Base-by-base conservation (phyloP, 1,140 invertebrate species). In the Macrostomum lignano region DNA sequence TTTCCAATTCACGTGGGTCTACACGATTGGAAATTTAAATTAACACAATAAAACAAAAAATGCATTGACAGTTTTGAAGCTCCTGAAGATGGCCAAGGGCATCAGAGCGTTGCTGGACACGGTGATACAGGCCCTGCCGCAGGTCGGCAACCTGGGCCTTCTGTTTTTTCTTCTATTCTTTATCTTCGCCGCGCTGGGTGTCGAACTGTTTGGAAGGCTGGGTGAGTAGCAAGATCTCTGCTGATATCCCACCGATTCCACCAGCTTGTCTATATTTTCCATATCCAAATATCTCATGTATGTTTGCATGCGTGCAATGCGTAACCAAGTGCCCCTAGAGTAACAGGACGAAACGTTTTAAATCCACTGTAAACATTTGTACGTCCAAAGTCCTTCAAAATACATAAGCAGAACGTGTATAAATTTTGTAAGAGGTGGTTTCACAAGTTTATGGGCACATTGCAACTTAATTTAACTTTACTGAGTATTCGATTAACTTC, bases 21-120 rank as follows among this genome's bases (percentile, higher is more conserved):
- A 9, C 13, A n/a, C 13, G 9, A n/a, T 24, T 9, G 13, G 13
- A 24, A 24, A 24, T 9, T 24, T 24, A 24, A 24, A 24, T 24
- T 24, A 9, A 24, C 9, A n/a, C 9, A 24, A 24, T n/a, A 24
- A 24, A 24, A 9, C 23, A n/a, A 24, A 24, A n/a, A 24, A 24
- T 9, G n/a, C 9, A 24, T 9, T 24, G 9, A 24, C 23, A 73
- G 91, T 98, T n/a, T 54, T 98, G 31, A 98, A 98, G 55, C 60
- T 98, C 22, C 56, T 98, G 21, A 98, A 98, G 61, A 98, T 98
- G 88, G 91, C 91, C 0, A 94, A 94, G 55, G 88, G 88, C 2
- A 98, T 98, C 42, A 64, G 91, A 44, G 84, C 88, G 0, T 60
- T 96, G 25, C 57, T 98, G 44, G 88, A 98, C 46, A 98, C 91